Evolutionary conservation across 2,113 vertebrate genomes (phyloP).

Genomic region (Bungarus multicinctus): DNA sequence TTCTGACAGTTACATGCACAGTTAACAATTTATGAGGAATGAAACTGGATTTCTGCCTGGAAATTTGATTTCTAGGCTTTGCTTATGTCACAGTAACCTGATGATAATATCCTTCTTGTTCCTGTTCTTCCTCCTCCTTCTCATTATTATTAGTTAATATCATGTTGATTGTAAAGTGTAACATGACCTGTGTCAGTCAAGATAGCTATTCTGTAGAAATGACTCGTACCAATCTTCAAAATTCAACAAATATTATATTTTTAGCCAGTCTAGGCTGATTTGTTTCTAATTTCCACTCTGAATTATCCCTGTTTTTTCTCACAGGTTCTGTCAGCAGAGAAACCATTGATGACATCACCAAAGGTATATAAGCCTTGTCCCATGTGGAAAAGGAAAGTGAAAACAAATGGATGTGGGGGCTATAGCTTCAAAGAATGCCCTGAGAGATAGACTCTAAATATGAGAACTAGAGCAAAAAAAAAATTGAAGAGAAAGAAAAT

Average conservation of each 20-base stretch:
- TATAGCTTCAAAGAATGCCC: constrained; percentile 14
- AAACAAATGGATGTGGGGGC: constrained; percentile 53
- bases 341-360: constrained; percentile 46
- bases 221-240: constrained; percentile 45
- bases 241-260: constrained; percentile 46
- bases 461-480: not conserved
- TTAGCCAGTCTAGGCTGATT: constrained; percentile 27
- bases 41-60: constrained; percentile 33
- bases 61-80: constrained; percentile 14
- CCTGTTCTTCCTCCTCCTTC: constrained; percentile 29
- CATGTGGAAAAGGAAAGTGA: constrained; percentile 41
- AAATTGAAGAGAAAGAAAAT: not conserved
- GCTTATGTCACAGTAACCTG: constrained; percentile 14
- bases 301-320: constrained; percentile 55
- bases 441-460: constrained; percentile 44
- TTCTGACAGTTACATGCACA: not conserved
- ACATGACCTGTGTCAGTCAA: constrained; percentile 31
- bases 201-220: constrained; percentile 27
- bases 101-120: constrained; percentile 30
- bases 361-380: constrained; percentile 12
- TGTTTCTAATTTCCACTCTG: constrained; percentile 19
- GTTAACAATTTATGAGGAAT: constrained; percentile 32
- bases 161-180: constrained; percentile 42
- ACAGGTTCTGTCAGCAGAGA: constrained; percentile 37
- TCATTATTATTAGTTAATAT: constrained; percentile 35